Conservation (phyloP, 2,113 vertebrate species). For the Hiodon alosoides region DNA sequence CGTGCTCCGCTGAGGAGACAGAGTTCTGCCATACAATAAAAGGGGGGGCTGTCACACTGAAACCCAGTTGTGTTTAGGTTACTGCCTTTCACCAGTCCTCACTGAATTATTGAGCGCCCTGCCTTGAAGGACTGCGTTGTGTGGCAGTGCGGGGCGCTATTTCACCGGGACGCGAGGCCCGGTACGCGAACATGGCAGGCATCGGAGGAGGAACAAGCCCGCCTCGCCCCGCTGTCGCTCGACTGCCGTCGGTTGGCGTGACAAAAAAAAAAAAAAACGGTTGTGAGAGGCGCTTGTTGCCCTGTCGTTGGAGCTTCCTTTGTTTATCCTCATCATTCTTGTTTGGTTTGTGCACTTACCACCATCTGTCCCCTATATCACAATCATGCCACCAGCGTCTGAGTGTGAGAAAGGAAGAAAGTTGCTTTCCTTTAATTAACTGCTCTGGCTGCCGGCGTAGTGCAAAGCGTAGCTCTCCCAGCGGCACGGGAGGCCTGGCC, state of each 20-base stretch:
- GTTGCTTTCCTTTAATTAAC: slow-evolving; percentile 31
- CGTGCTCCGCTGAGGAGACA: not conserved
- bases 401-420: not conserved
- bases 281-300: not conserved
- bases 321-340: not conserved
- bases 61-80: slow-evolving; percentile 18
- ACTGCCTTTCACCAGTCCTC: slow-evolving; percentile 8
- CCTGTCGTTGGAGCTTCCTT: not conserved
- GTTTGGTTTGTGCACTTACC: not conserved
- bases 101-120: slow-evolving; percentile 28
- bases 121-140: not conserved
- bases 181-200: not conserved
- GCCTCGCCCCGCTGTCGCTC: no score
- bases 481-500: slow-evolving; percentile 24
- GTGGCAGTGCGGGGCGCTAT: not conserved
- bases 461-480: slow-evolving; percentile 29
- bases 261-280: no score
- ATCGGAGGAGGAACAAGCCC: not conserved
- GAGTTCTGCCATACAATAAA: not conserved
- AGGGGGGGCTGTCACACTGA: not conserved
- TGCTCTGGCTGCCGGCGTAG: slow-evolving; percentile 22
- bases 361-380: not conserved
- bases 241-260: no score
- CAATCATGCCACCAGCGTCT: not conserved
- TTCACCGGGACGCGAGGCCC: not conserved